Percentiles rank a stretch among this genome's conserved stretches.
Evolutionary conservation across 2,113 vertebrate species (phyloP).

Genomic region (Neomonachus schauinslandi): DNA sequence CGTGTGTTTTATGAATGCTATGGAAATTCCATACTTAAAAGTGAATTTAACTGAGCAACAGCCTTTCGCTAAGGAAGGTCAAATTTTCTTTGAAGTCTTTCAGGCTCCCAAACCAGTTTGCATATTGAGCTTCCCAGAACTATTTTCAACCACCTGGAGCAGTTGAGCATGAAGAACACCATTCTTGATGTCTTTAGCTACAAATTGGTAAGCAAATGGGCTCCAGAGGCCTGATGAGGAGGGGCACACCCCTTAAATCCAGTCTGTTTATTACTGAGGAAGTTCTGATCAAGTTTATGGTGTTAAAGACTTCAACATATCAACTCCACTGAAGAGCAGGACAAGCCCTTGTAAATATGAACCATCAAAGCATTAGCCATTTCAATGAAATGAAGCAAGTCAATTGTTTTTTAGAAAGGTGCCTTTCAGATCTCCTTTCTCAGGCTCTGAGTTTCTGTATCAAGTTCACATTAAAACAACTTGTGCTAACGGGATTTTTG

Average conservation of each 20-base stretch:
- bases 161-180: slow-evolving; percentile 87
- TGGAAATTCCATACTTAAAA: slow-evolving; percentile 34
- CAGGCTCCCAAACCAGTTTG: slow-evolving; percentile 84
- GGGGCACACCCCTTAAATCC: slow-evolving; percentile 81
- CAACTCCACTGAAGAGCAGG: slow-evolving; percentile 86
- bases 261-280: slow-evolving; percentile 87
- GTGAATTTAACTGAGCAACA: slow-evolving; percentile 53
- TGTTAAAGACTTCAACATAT: slow-evolving; percentile 88
- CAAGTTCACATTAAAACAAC: slow-evolving; percentile 83
- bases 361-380: slow-evolving; percentile 91
- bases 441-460: slow-evolving; percentile 79
- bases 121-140: slow-evolving; percentile 86
- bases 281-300: slow-evolving; percentile 90
- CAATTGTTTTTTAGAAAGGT: slow-evolving; percentile 89
- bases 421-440: slow-evolving; percentile 89
- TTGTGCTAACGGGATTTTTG: slow-evolving; percentile 77
- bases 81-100: slow-evolving; percentile 84
- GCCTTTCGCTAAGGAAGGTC: slow-evolving; percentile 82
- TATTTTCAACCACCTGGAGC: slow-evolving; percentile 83
- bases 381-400: slow-evolving; percentile 92
- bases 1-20: neutral
- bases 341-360: slow-evolving; percentile 90
- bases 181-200: slow-evolving; percentile 87
- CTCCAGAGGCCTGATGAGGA: slow-evolving; percentile 72
- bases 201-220: slow-evolving; percentile 87